Evolutionary conservation across 1,140 invertebrate genomes (phyloP), one percentile per base, ranked within the genome.

Genomic region (Procambarus virginalis): DNA sequence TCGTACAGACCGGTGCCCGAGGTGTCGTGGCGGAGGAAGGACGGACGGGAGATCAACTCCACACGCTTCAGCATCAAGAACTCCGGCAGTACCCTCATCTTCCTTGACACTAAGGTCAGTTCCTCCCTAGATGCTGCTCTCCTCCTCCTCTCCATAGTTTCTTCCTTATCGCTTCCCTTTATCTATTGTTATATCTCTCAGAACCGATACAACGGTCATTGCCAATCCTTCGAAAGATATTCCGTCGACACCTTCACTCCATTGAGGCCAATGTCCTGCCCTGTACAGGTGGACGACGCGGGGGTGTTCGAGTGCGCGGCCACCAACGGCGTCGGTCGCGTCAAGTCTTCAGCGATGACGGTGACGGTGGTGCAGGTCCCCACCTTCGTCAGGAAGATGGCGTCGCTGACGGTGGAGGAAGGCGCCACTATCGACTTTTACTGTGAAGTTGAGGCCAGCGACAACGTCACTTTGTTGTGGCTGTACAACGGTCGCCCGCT

Each of bases 351-450:
- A 1, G 46, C 51, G 3, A 73, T 89, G 55, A n/a, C 3, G 17
- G 85, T 91, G 5, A 20, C 0, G 46, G 86, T 91, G n/a, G 82
- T 85, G 64, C 78, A 85, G 86, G 64, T 45, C 1, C 91, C 91
- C 20, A 89, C 86, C 60, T 89, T 91, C 86, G 51, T 45, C 2
- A 34, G 79, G 51, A 76, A 55, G 20, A 48, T 91, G 81, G 73
- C 64, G 49, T 91, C 91, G 76, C 64, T 85, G 70, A 89, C 86
- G 1, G 91, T 91, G 4, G 12, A 73, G 22, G 75, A 85, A 46
- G 91, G 91, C 34, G 68, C 81, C 46, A 89, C 58, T 10, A 82
- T 91, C 48, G 82, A 79, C 58, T 91, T 91, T 60, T 73, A 79
- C 45, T 91, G 91, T n/a, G 86, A 89, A 5, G 82, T 81, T 2